A percentile compares a stretch with the other conserved stretches of the same genome.
Evolutionary conservation across 2,797 vertebrate genomes (phyloP).

Genomic region (Sebastes baramenuke): DNA sequence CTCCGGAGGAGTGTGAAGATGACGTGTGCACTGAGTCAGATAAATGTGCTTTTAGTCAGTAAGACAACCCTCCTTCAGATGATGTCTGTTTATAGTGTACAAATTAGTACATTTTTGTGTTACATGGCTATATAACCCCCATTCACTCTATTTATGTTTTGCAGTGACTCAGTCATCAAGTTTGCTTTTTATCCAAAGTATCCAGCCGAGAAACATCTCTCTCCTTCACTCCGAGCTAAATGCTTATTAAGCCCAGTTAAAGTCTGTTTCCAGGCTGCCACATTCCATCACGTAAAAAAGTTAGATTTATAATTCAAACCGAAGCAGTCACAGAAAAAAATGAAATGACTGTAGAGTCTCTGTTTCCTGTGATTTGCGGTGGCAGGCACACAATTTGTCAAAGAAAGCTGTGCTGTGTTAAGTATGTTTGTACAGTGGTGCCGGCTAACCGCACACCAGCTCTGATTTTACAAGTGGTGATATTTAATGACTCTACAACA

Average conservation of each 20-base stretch:
- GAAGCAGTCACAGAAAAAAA: conserved; percentile 47
- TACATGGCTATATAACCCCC: neutral
- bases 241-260: conserved; percentile 16
- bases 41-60: conserved; percentile 45
- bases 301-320: conserved; percentile 49
- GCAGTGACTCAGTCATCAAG: neutral
- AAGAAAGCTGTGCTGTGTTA: conserved; percentile 67
- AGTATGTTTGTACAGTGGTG: conserved; percentile 67
- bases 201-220: neutral
- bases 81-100: neutral
- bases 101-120: neutral
- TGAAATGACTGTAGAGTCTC: conserved; percentile 22
- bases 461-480: conserved; percentile 76
- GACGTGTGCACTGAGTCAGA: conserved; percentile 39
- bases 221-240: neutral
- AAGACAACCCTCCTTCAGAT: conserved; percentile 6
- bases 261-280: conserved; percentile 31
- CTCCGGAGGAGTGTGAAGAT: conserved; percentile 39
- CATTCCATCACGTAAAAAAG: conserved; percentile 37
- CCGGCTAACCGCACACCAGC: conserved; percentile 72
- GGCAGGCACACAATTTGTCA: conserved; percentile 55
- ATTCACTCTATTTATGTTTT: neutral
- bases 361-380: conserved; percentile 58
- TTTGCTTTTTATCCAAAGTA: neutral
- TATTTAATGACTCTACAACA: conserved; percentile 67